Conservation (phyloP, 2,113 vertebrate species). For the Apodemus speciosus region DNA sequence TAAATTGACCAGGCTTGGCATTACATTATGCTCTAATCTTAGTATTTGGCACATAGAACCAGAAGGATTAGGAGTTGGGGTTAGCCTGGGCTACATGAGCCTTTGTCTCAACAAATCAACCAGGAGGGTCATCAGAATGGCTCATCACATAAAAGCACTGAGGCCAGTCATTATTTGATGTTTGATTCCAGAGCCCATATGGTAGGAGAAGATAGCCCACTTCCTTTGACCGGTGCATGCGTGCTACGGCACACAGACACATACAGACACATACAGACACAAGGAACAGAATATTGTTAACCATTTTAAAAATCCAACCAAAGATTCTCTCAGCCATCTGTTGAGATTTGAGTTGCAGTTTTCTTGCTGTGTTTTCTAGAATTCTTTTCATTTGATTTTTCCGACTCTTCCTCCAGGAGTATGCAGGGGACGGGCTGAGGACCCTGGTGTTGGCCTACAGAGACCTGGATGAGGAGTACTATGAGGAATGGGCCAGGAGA, state of each 20-base stretch:
- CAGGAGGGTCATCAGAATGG: not conserved
- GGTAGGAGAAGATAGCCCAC: not conserved
- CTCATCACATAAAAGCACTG: not conserved
- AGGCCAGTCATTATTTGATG: not conserved
- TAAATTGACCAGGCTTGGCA: not conserved
- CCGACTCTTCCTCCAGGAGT: slow-evolving; percentile 83
- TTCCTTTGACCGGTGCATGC: too few species aligned
- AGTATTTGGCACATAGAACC: not conserved
- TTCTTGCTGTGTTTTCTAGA: not conserved
- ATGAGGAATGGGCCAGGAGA: slow-evolving; percentile 89
- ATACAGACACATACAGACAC: not conserved
- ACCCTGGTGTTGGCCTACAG: slow-evolving; percentile 93
- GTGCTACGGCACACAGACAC: not conserved
- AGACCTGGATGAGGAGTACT: slow-evolving; percentile 93
- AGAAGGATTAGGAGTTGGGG: not conserved
- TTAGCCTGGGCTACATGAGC: not conserved
- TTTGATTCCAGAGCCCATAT: not conserved
- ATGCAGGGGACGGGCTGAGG: slow-evolving; percentile 88
- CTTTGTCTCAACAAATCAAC: not conserved
- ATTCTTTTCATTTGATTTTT: not conserved
- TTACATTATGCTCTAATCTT: not conserved
- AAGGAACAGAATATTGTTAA: not conserved
- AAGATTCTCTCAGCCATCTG: not conserved
- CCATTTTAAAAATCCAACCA: not conserved
- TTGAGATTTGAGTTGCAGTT: not conserved